Base-by-base conservation (phyloP, 2,113 vertebrate genomes). In the Phodopus roborovskii region DNA sequence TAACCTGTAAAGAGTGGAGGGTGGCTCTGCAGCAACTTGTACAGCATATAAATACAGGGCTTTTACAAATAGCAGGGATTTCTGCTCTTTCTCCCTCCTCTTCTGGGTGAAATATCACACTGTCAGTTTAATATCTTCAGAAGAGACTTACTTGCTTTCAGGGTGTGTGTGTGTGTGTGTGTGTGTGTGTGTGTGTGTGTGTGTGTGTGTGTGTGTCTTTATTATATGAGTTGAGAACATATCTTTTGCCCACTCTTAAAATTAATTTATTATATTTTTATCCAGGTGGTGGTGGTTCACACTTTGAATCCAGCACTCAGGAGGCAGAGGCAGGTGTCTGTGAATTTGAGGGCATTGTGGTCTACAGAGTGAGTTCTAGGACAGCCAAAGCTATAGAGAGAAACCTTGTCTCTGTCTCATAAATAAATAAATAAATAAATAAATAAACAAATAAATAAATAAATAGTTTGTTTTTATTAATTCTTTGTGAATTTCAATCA, bases 41-140 rank as follows among this genome's bases (percentile, higher is more conserved):
- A 74, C 39, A 60, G 26, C 28, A 22, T 64, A 26, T n/a, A 20
- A 13, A n/a, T 70, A 33, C 24, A 78, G 19, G 22, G 33, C 83
- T 78, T 26, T 45, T 88, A 28, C 26, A 48, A 60, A 92, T 75
- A 71, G 36, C 33, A n/a, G 26, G 12, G 26, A 30, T 60, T 91
- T 73, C 33, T 62, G 58, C 33, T 79, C 3, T 53, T 15, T 53
- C 7, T 45, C 39, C 36, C 36, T 16, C 68, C 66, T 74, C 60
- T 92, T 45, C n/a, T 94, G 56, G 11, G 6, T 85, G 77, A 88
- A 28, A 58, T 91, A 75, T 36, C 64, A 75, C 68, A 60, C 30
- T 71, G 19, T 94, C 62, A 86, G 19, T 71, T 92, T 82, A 89
- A 74, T 84, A 73, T 53, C 36, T 74, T 95, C n/a, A 94, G 73